phyloP scores from a whole-genome alignment of 2,113 vertebrate species.

The Peromyscus californicus region DNA sequence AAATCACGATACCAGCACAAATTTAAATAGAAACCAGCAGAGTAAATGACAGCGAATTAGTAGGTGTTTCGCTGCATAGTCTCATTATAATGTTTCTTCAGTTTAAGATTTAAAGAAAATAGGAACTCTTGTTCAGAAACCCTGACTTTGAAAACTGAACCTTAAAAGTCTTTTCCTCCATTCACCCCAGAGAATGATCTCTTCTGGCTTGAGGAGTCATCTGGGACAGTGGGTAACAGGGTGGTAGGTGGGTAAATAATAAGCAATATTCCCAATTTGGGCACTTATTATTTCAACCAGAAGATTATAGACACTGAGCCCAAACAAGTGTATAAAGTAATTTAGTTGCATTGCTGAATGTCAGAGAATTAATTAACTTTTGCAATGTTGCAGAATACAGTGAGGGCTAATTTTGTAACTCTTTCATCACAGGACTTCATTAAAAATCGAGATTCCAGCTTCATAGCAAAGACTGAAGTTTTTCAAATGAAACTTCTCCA shows the following conservation, averaged over 20 bases:
- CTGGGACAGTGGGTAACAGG: not conserved
- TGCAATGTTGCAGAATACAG: constrained; percentile 28
- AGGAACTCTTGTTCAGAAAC: constrained; percentile 48
- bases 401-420: constrained; percentile 59
- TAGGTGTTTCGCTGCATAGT: constrained; percentile 65
- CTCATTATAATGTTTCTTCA: constrained; percentile 57
- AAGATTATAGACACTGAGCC: constrained; percentile 69
- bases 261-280: not conserved
- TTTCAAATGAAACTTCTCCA: constrained; percentile 51
- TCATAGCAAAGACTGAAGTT: constrained; percentile 36
- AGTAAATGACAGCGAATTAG: constrained; percentile 74
- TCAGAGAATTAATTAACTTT: constrained; percentile 81
- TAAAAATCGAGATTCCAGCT: constrained; percentile 58
- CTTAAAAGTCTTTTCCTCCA: not conserved
- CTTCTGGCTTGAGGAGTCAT: not conserved
- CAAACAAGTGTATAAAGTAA: constrained; percentile 69
- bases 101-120: constrained; percentile 23
- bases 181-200: not conserved
- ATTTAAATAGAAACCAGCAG: constrained; percentile 80
- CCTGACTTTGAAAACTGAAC: constrained; percentile 45
- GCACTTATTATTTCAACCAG: constrained; percentile 58
- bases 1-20: constrained; percentile 84
- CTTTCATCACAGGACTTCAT: constrained; percentile 60
- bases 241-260: constrained; percentile 42
- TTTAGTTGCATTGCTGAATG: constrained; percentile 69